phyloP scores from a whole-genome alignment of 2,888 invertebrate species.

The Arge pagana region DNA sequence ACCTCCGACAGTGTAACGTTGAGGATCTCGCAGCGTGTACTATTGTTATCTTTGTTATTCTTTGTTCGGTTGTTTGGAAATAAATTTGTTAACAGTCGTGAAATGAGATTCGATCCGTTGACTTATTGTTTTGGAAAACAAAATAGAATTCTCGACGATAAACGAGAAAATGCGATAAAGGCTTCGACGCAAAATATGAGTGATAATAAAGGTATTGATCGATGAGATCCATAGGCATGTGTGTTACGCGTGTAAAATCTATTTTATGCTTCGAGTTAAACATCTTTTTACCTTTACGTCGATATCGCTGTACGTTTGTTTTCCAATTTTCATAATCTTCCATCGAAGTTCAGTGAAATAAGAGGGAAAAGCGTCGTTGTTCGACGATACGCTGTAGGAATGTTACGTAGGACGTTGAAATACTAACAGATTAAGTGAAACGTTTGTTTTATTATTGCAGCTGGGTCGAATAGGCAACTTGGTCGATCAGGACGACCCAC shows the following conservation, averaged over 20 bases:
- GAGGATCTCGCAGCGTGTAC: conserved; percentile 6
- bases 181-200: conserved; percentile 5
- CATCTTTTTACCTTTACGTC: too few relatives aligned
- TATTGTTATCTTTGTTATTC: neutral
- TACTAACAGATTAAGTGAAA: neutral
- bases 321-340: too few relatives aligned
- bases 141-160: conserved; percentile 44
- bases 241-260: too few relatives aligned
- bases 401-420: neutral
- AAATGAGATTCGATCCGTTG: conserved; percentile 48
- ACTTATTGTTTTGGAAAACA: conserved; percentile 45
- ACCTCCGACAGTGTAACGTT: conserved; percentile 37
- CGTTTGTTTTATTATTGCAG: conserved; percentile 35
- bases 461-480: conserved; percentile 46
- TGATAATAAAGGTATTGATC: too few relatives aligned
- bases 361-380: too few relatives aligned
- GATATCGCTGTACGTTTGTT: too few relatives aligned
- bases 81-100: neutral
- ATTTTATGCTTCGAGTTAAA: too few relatives aligned
- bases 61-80: neutral
- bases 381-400: too few relatives aligned
- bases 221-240: too few relatives aligned
- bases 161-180: conserved; percentile 12
- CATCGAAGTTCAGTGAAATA: too few relatives aligned
- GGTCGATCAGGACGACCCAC: conserved; percentile 56